Base-by-base conservation (phyloP, 2,113 vertebrate species). In the Rhynchomys soricoides region DNA sequence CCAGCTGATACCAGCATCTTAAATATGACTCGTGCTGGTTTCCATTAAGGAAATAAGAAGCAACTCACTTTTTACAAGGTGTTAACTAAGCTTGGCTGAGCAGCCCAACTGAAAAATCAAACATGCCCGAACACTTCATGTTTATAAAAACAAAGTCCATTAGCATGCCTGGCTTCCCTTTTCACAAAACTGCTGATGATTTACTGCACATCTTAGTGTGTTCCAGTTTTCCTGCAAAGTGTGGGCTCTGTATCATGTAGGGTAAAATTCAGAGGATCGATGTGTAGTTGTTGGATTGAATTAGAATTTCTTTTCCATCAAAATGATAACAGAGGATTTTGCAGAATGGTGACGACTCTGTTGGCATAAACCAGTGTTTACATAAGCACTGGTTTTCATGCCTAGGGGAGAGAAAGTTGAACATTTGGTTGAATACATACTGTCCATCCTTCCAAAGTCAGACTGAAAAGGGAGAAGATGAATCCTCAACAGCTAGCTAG, bases 141-240 rank as follows among this genome's bases (percentile, higher is more conserved):
- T 89, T 75, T 82, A 97, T 98, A 96, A 98, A 97, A 97, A 97
- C 97, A 97, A 97, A 97, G 95, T 98, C 95, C 96, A 92, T 97
- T 98, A 97, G 93, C 95, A 93, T 70, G 50, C 88, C 66, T 37
- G 16, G 83, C 95, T 98, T 98, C 95, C 86, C 75, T 94, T 95
- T 97, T 89, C 97, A 90, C 71, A 98, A 98, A 98, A 98, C 92
- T 97, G 78, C 92, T 81, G 95, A 96, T 98, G 95, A 97, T 97
- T 97, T 97, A 97, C 50, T 89, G 94, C 95, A 50, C 94, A 92
- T 96, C 95, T 92, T 89, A 71, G 93, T 7, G 37, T 37, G 48
- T 68, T 95, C 95, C 94, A 97, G 92, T 89, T 95, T 96, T 92
- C 90, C 93, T 96, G 77, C 96, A 95, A 96, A 97, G 96, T 83